Evolutionary conservation across 2,113 vertebrate species (phyloP).

Genomic region (Cyphomyrus discorhynchus): DNA sequence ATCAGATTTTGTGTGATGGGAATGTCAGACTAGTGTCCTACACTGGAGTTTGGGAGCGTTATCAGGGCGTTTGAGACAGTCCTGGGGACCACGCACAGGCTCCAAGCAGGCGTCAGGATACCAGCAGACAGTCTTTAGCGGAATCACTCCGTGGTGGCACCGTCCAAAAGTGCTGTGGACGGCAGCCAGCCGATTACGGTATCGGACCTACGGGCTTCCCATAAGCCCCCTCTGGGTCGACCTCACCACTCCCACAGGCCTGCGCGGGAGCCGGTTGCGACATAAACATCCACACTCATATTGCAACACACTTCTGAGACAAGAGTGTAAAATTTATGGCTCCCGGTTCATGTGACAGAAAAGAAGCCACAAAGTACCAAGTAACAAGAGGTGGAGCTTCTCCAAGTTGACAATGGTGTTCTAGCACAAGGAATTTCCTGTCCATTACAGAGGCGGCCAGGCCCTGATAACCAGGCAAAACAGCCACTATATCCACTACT

Average conservation of each 20-base stretch:
- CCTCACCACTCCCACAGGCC: background rate
- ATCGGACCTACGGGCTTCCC: background rate
- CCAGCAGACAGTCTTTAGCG: background rate
- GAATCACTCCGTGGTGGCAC: no score
- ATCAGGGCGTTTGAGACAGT: background rate
- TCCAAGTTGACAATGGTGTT: conserved; percentile 1
- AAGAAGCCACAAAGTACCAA: background rate
- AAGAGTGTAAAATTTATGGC: background rate
- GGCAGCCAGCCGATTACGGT: background rate
- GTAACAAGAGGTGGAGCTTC: conserved; percentile 13
- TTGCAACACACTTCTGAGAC: background rate
- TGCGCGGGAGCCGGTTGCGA: background rate
- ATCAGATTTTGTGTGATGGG: background rate
- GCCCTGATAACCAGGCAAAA: conserved; percentile 11
- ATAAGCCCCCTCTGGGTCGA: background rate
- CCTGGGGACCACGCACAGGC: background rate
- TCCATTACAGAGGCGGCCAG: conserved; percentile 1
- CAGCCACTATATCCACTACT: background rate
- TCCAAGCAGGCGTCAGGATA: background rate
- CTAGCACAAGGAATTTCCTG: conserved; percentile 17
- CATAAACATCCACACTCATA: background rate
- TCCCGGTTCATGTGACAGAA: background rate
- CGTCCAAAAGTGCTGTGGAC: background rate
- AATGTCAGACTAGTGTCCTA: background rate
- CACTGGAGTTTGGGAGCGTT: background rate